Evolutionary conservation across 92 coral and sea anemone genomes (phyloP), one percentile per base, ranked within the genome.

Genomic region (Epizoanthus fatuus): DNA sequence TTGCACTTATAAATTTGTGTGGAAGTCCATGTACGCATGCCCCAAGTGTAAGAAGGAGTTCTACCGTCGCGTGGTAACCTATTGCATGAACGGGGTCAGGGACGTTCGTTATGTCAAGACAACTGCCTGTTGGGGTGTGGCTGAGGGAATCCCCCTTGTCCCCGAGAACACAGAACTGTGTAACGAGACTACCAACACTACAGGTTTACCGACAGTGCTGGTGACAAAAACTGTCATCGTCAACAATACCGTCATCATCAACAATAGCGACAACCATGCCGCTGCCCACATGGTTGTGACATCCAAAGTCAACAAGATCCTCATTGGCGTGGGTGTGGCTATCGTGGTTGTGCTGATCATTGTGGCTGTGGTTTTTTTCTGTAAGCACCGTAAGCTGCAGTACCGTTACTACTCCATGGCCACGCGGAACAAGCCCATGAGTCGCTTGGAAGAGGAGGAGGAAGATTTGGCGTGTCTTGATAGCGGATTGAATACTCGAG

Each of bases 1-100:
- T 3, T 95, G 98, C 59, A 58, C 68, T 32, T 88, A 90, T 68
- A 59, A 59, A 79, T 80, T 95, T 15, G 85, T 90, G 39, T 95
- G 98, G 98, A 84, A 72, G 72, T 95, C 98, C 37, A 84, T 92
- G 85, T 95, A 92, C 87, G 98, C 98, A 63, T 95, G 98, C 74
- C 98, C 98, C 39, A 79, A 76, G 74, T 95, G 98, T 72, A 86
- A 76, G 13, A 35, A 71, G 56, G 62, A 69, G 56, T 92, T 92
- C 80, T 84, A 84, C 39, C 87, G 80, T 45, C 69, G 78, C 42
- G 85, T 92, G 72, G 52, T 13, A 15, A 88, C 93, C 59, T 81
- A 82, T 54, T 92, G 98, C 88, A 68, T 87, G 60, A 86, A 92
- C 70, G 98, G 98, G 0, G 55, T 81, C 3, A 91, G 83, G 12